A percentile compares a stretch with the other conserved stretches of the same genome.
These are phyloP conservation scores for Perccottus glenii DNA, from an alignment of 2,113 vertebrate species.

Conservation along the genomic window DNA sequence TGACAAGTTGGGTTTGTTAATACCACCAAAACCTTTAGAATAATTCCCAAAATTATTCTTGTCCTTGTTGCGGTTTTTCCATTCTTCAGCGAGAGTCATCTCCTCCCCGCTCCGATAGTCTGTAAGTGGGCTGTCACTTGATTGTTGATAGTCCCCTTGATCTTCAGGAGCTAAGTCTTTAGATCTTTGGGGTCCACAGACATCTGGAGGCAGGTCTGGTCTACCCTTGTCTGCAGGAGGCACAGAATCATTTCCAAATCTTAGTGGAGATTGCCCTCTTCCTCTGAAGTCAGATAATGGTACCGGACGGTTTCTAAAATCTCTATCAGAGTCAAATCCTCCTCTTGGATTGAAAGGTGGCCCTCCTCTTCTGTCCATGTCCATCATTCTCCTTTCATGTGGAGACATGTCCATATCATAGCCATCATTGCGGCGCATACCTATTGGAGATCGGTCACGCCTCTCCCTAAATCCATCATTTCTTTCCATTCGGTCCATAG, in stretches of 20 bases:
- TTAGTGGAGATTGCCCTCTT: slow-evolving; percentile 75
- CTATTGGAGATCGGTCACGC: slow-evolving; percentile 66
- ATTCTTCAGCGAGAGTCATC: slow-evolving; percentile 79
- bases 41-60: slow-evolving; percentile 40
- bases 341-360: slow-evolving; percentile 76
- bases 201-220: slow-evolving; percentile 61
- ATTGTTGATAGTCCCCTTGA: slow-evolving; percentile 60
- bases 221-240: slow-evolving; percentile 62
- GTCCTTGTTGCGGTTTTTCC: slow-evolving; percentile 73
- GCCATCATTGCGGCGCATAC: slow-evolving; percentile 54
- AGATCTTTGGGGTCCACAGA: slow-evolving; percentile 55
- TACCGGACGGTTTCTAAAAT: slow-evolving; percentile 88
- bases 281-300: slow-evolving; percentile 76
- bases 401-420: slow-evolving; percentile 70
- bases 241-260: slow-evolving; percentile 67
- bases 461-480: slow-evolving; percentile 72
- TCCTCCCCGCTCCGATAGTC: slow-evolving; percentile 76
- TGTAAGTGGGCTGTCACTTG: slow-evolving; percentile 59
- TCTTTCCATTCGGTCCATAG: slow-evolving; percentile 64
- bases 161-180: slow-evolving; percentile 56
- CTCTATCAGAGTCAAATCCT: slow-evolving; percentile 83
- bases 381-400: slow-evolving; percentile 84
- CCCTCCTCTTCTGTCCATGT: slow-evolving; percentile 86
- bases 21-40: slow-evolving; percentile 50
- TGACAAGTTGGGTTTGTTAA: slow-evolving; percentile 54